Evolutionary conservation across 2,113 vertebrate genomes (phyloP).

Genomic region (Hippolais icterina): DNA sequence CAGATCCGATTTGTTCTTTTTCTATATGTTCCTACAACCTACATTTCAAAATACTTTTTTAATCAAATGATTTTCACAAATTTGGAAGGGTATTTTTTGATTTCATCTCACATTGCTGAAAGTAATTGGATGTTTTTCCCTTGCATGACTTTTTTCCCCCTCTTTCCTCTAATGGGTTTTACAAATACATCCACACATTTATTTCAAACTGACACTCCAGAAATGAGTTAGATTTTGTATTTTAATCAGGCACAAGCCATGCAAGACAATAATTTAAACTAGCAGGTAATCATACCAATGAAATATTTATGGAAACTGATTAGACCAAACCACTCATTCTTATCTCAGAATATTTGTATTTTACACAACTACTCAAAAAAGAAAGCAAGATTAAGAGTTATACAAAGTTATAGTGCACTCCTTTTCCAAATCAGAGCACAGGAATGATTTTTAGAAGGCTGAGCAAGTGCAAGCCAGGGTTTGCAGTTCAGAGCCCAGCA

Average conservation of each 20-base stretch:
- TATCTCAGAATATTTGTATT: conserved; percentile 27
- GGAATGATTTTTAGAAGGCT: background rate
- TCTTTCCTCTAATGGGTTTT: background rate
- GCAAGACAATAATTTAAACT: conserved; percentile 57
- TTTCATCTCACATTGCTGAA: background rate
- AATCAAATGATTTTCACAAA: background rate
- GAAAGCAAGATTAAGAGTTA: background rate
- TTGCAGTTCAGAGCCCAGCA: background rate
- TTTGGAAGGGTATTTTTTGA: background rate
- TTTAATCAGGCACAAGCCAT: conserved; percentile 45
- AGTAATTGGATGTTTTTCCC: background rate
- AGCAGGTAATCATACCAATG: conserved; percentile 66
- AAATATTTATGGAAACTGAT: conserved; percentile 74
- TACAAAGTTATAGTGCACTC: background rate
- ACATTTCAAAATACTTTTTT: conserved; percentile 3
- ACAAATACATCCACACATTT: background rate
- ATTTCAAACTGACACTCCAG: conserved; percentile 14
- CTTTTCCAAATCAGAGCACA: background rate
- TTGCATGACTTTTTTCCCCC: background rate
- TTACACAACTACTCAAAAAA: conserved; percentile 7
- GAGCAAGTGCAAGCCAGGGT: background rate
- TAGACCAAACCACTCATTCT: conserved; percentile 53
- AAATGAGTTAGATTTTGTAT: conserved; percentile 36
- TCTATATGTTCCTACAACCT: background rate
- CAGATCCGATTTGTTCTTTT: background rate